Conservation (phyloP, 2,888 invertebrate species). For the Drosophila pegasa region DNA sequence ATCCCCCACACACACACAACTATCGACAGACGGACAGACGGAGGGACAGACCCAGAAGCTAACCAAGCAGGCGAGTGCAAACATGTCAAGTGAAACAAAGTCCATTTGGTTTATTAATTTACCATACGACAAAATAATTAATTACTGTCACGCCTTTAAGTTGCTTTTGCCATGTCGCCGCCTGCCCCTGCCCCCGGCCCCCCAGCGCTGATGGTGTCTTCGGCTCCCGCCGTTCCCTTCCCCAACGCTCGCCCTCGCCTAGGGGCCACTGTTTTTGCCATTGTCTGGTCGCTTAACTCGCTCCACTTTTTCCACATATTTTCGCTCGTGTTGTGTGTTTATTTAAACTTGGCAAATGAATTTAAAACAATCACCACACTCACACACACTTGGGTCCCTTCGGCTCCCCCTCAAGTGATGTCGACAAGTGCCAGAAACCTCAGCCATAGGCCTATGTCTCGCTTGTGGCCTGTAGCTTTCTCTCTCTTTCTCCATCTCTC, state of each 20-base stretch:
- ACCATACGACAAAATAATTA: constrained; percentile 84
- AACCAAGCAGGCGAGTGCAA: constrained; percentile 64
- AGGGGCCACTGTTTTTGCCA: constrained; percentile 23
- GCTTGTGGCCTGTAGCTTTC: constrained; percentile 18
- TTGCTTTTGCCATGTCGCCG: constrained; percentile 65
- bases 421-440: constrained; percentile 68
- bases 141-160: constrained; percentile 85
- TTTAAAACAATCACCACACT: constrained; percentile 83
- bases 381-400: constrained; percentile 24
- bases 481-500: neutral
- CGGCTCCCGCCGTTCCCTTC: neutral
- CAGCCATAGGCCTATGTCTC: constrained; percentile 54
- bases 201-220: constrained; percentile 2
- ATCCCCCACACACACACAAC: constrained; percentile 17
- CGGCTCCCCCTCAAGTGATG: constrained; percentile 22
- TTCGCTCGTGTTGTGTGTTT: constrained; percentile 72
- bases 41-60: constrained; percentile 14
- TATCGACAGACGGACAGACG: constrained; percentile 21
- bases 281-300: constrained; percentile 74
- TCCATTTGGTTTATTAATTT: constrained; percentile 81
- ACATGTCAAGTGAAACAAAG: constrained; percentile 81
- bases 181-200: neutral
- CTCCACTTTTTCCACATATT: constrained; percentile 74
- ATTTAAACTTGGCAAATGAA: constrained; percentile 81
- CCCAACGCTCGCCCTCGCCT: neutral